Percentiles rank a stretch among this genome's conserved stretches.
These are phyloP conservation scores for Pseudococcus jackbeardsleyi DNA, from an alignment of 2,888 invertebrate species.

Conservation along the genomic window DNA sequence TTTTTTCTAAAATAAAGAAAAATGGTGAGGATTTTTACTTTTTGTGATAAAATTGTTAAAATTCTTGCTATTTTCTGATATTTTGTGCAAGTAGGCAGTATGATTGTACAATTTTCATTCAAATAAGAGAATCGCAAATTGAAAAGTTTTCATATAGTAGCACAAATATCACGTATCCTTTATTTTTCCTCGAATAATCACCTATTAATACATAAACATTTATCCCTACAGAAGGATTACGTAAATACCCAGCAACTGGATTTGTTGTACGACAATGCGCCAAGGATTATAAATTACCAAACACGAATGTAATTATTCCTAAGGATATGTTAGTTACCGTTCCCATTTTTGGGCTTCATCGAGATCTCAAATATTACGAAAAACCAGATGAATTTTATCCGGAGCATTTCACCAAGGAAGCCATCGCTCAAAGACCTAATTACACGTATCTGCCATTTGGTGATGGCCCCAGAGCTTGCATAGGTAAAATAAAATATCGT, in stretches of 20 bases:
- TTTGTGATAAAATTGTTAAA: no score
- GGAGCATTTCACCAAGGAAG: conserved; percentile 65
- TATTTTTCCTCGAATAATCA: no score
- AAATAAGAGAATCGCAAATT: no score
- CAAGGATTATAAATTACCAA: conserved; percentile 45
- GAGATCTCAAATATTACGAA: conserved; percentile 62
- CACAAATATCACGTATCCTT: no score
- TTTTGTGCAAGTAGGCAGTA: no score
- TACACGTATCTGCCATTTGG: conserved; percentile 65
- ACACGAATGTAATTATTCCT: conserved; percentile 53
- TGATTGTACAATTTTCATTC: no score
- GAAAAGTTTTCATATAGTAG: no score
- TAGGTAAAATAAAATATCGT: conserved; percentile 49
- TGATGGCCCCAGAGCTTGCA: conserved; percentile 66
- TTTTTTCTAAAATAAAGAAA: no score
- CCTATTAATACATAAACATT: no score
- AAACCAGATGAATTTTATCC: conserved; percentile 66
- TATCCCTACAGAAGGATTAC: conserved; percentile 46
- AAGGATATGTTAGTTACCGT: conserved; percentile 58
- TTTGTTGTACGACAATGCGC: conserved; percentile 56
- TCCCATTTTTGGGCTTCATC: conserved; percentile 58
- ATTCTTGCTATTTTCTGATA: no score
- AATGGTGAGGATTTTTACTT: no score
- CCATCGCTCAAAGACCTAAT: conserved; percentile 62
- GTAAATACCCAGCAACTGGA: conserved; percentile 59